These are phyloP conservation scores for Meloidogyne exigua DNA, from an alignment of 1,140 invertebrate species.

Conservation along the genomic window DNA sequence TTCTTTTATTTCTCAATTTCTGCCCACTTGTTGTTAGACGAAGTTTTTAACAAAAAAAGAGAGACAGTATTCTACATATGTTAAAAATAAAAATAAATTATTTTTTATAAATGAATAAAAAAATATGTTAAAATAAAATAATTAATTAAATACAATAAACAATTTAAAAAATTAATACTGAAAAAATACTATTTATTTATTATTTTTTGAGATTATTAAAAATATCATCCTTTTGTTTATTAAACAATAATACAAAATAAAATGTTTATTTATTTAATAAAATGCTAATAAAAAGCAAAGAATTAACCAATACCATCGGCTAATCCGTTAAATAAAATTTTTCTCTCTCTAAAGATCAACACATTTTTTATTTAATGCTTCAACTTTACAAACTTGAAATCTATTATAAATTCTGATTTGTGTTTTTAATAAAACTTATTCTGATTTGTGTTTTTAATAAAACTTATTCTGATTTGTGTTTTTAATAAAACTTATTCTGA, in stretches of 20 bases:
- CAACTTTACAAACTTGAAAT: background rate
- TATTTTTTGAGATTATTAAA: background rate
- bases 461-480: background rate
- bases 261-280: background rate
- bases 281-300: background rate
- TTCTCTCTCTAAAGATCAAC: background rate
- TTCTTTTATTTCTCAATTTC: no score
- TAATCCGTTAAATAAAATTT: background rate
- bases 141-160: no score
- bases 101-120: no score
- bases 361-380: background rate
- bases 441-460: background rate
- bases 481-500: background rate
- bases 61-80: no score
- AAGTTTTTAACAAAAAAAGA: no score
- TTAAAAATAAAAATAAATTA: no score
- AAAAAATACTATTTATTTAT: background rate
- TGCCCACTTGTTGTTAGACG: no score
- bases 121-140: no score
- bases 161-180: background rate
- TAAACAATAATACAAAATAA: background rate
- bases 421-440: background rate
- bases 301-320: background rate
- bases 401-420: background rate
- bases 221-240: background rate